phyloP scores from a whole-genome alignment of 2,113 vertebrate genomes.

The Fulica atra region DNA sequence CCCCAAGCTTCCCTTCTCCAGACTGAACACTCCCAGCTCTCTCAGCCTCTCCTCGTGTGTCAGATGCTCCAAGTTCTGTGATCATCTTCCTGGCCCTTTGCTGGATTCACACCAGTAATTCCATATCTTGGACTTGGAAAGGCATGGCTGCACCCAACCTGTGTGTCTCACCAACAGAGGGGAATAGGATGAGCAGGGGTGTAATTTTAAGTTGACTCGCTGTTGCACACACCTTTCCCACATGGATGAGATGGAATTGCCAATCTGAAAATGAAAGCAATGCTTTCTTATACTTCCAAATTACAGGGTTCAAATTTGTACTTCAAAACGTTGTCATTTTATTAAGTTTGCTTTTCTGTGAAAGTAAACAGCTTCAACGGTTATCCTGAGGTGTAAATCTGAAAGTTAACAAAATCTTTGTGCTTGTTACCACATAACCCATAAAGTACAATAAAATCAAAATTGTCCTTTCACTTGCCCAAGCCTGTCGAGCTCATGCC shows the following conservation, averaged over 20 bases:
- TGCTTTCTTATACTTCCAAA: neutral
- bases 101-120: neutral
- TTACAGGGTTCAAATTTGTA: neutral
- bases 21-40: neutral
- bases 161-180: neutral
- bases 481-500: neutral
- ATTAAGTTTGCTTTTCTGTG: neutral
- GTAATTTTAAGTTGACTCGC: slow-evolving; percentile 18
- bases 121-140: neutral
- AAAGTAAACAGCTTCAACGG: slow-evolving; percentile 15
- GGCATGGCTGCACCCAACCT: neutral
- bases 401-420: slow-evolving; percentile 40
- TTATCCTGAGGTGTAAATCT: slow-evolving; percentile 47
- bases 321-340: neutral
- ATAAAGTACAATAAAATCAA: neutral
- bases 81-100: neutral
- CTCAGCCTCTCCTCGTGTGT: neutral
- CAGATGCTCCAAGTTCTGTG: neutral
- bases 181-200: neutral
- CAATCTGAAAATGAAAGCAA: neutral
- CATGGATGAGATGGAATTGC: neutral
- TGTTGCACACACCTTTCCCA: neutral
- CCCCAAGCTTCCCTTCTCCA: neutral
- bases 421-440: neutral
- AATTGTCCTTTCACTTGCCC: neutral